phyloP scores from a whole-genome alignment of 2,797 vertebrate species.

The Gorsachius magnificus region DNA sequence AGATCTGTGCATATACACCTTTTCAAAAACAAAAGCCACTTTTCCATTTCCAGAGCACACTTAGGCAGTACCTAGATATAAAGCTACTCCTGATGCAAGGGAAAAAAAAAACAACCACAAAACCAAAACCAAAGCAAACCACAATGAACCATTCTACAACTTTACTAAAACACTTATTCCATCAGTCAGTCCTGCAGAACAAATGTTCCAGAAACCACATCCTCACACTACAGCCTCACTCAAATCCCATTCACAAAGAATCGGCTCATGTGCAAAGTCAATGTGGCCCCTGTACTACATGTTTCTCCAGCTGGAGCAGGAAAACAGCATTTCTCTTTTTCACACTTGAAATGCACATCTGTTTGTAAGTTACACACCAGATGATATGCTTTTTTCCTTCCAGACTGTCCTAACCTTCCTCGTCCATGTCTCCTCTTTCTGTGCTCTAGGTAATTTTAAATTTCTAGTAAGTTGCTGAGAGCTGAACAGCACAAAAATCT shows the following conservation, averaged over 20 bases:
- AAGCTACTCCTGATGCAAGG: neutral
- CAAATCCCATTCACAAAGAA: neutral
- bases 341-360: neutral
- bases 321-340: neutral
- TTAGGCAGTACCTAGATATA: neutral
- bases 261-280: neutral
- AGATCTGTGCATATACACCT: rapidly evolving
- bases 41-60: neutral
- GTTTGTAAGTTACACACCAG: neutral
- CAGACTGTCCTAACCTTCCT: neutral
- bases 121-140: neutral
- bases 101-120: too few relatives aligned
- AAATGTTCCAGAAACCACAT: constrained; percentile 1
- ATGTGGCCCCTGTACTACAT: neutral
- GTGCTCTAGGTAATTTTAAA: neutral
- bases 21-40: neutral
- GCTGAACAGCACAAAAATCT: neutral
- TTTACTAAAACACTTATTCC: neutral
- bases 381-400: neutral
- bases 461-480: neutral
- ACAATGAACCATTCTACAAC: neutral
- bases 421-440: neutral
- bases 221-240: neutral
- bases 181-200: neutral
- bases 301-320: neutral